Base-by-base conservation (phyloP, 1,140 invertebrate species). In the Orius insidiosus region DNA sequence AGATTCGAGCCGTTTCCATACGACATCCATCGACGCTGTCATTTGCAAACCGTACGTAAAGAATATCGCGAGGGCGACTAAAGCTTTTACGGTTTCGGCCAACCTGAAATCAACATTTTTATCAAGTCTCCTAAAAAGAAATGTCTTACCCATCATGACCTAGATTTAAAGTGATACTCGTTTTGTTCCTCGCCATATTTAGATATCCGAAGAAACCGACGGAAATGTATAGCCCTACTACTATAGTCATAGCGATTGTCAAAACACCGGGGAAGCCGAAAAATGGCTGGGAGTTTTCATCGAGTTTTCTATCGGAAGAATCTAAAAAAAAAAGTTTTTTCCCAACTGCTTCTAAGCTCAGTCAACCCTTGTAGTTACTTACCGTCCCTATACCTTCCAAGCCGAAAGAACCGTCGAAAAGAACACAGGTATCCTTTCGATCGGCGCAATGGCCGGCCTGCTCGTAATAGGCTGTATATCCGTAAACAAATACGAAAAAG, bases 21-120 rank as follows among this genome's bases (percentile, higher is more conserved):
- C 81, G 46, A 95, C 92, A 54, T 85, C 79, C 66, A 94, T 80
- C 0, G 92, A 87, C 0, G 97, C 89, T 62, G 94, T 96, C 59
- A 95, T 85, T 62, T 97, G 92, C 8, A 98, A 68, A 35, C 80
- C 80, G 61, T 93, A 95, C 0, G 86, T 86, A 32, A 93, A 73
- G 67, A 92, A 90, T 32, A 95, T 87, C 5, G 86, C 83, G 0
- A 89, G 58, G 1, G 86, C 83, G 59, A 94, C 93, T 75, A 90
- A 83, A 1, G 93, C 40, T 57, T 88, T 85, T 0, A 92, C 85
- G 3, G 74, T 70, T 59, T 89, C 76, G 4, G 85, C 86, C 41
- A 89, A 66, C 49, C 50, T 51, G 32, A 13, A 46, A 30, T 41
- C 24, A 11, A 7, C 33, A 19, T 46, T 19, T 11, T 6, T 9